Base-by-base conservation (phyloP, 1,140 invertebrate genomes). In the Aphelinus atriplicis region DNA sequence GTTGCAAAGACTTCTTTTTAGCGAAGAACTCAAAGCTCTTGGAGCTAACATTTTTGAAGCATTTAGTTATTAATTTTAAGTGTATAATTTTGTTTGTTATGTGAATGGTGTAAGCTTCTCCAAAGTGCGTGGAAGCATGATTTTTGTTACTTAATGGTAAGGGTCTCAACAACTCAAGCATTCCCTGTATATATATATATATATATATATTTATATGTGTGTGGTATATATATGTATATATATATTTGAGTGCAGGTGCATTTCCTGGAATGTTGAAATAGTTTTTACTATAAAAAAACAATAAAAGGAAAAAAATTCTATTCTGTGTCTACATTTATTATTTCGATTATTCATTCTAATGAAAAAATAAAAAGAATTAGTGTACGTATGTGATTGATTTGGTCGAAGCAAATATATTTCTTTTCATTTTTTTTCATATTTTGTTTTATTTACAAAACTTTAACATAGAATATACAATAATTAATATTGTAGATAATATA, bases 11-110 rank as follows among this genome's bases (percentile, higher is more conserved):
- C 89, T 95, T 64, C 89, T 95, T 67, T 85, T 93, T 45, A 92
- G 95, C 83, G 94, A 96, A 66, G 93, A 94, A 84, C 86, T 96
- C 45, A 95, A 95, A 86, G 89, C 91, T 53, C 89, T 97, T 78
- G 94, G 95, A 66, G 95, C 94, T 69, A 97, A 97, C 89, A 91
- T 97, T 78, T 97, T 97, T 88, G 96, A 97, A 89, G 93, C 94
- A 75, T 97, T 97, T 81, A 88, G 89, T 84, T 84, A 81, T 81
- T 87, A 68, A 67, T 53, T 66, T 50, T 71, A 26, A 26, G 26
- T 26, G 26, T 26, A 26, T 26, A 26, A 26, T 26, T 26, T 67
- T 69, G 69, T 58, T 70, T 69, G 50, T 70, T 75, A 70, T 69
- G 42, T 10, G 45, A 46, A 48, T 56, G 48, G 42, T 58, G 7